These are phyloP conservation scores for Orthonyx spaldingii DNA, from an alignment of 2,113 vertebrate species.

Conservation along the genomic window DNA sequence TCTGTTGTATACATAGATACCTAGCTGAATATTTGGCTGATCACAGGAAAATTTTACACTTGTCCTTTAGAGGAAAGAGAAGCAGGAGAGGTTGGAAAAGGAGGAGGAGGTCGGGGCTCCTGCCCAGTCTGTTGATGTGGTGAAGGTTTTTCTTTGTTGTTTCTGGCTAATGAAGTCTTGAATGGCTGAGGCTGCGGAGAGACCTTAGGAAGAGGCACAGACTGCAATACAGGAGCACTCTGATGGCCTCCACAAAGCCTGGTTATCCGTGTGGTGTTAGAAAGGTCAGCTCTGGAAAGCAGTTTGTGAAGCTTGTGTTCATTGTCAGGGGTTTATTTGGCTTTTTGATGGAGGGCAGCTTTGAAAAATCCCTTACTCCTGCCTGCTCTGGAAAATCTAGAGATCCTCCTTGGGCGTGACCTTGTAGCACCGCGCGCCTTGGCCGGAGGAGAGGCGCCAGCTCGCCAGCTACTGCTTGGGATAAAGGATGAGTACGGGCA, in stretches of 20 bases:
- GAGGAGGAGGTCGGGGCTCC: background rate
- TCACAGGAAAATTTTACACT: background rate
- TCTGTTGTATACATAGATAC: background rate
- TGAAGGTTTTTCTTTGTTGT: background rate
- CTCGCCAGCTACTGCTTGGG: background rate
- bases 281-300: background rate
- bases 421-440: background rate
- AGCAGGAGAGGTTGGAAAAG: background rate
- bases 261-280: background rate
- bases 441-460: background rate
- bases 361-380: background rate
- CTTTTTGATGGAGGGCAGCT: background rate
- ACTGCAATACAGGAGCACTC: background rate
- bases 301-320: background rate
- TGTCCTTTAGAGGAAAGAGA: background rate
- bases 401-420: constrained; percentile 29
- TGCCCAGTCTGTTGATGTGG: background rate
- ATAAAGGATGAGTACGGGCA: constrained; percentile 35
- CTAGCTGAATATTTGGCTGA: background rate
- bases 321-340: background rate
- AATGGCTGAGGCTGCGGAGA: background rate
- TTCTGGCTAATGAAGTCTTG: background rate
- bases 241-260: background rate
- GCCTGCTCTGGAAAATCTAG: background rate
- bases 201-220: background rate